These are phyloP conservation scores for Helicolenus hilgendorfi DNA, from an alignment of 2,797 vertebrate genomes.

Conservation along the genomic window DNA sequence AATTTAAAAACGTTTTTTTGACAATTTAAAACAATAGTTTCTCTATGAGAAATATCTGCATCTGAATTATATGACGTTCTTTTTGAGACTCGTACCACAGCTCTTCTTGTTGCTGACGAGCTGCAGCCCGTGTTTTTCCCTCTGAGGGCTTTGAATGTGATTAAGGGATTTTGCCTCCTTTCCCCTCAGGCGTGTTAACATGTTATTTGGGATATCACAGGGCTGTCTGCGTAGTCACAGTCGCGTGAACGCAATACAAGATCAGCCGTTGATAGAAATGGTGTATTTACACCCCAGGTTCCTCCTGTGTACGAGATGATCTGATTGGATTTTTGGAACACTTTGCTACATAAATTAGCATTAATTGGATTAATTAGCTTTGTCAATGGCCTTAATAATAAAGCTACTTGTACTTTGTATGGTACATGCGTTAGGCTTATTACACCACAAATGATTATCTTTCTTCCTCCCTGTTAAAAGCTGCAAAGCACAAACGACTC, in stretches of 20 bases:
- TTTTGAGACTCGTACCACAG: background rate
- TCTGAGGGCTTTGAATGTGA: conserved; percentile 9
- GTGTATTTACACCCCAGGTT: background rate
- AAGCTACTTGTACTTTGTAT: background rate
- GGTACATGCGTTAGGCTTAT: background rate
- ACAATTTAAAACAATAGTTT: background rate
- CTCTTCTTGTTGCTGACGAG: background rate
- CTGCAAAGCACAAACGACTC: too few relatives aligned
- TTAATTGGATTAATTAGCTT: background rate
- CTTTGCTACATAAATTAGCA: background rate
- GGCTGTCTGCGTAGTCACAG: background rate
- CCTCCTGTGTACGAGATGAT: background rate
- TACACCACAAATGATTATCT: background rate
- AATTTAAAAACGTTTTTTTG: background rate
- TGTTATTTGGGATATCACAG: conserved; percentile 10
- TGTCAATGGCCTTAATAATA: background rate
- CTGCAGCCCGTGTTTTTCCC: background rate
- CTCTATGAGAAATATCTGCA: background rate
- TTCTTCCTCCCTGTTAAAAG: background rate
- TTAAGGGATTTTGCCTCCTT: conserved; percentile 4
- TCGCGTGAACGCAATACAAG: conserved; percentile 21
- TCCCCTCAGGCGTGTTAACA: conserved; percentile 11
- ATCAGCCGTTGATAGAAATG: conserved; percentile 10
- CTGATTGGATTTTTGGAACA: background rate
- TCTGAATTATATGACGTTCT: background rate